phyloP scores from a whole-genome alignment of 2,113 vertebrate species.

The Cochlearius cochlearius region DNA sequence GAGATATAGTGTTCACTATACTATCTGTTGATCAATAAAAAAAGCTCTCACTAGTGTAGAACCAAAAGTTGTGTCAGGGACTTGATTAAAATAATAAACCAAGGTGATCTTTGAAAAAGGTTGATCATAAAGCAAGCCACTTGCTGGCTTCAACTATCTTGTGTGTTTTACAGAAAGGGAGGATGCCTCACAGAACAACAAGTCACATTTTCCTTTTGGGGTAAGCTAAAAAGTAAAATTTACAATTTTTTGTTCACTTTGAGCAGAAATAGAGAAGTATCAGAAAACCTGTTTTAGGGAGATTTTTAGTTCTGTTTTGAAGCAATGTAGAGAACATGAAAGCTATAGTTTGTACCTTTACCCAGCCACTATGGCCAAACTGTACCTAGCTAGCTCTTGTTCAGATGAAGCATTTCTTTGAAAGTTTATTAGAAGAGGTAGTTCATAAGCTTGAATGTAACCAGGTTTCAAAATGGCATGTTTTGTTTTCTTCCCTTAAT shows the following conservation, averaged over 20 bases:
- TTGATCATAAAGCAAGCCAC: not conserved
- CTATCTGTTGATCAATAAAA: not conserved
- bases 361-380: not conserved
- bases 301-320: not conserved
- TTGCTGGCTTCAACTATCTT: not conserved
- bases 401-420: not conserved
- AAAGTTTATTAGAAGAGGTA: not conserved
- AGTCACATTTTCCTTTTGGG: not conserved
- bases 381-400: not conserved
- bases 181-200: not conserved
- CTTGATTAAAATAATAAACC: not conserved
- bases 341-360: not conserved
- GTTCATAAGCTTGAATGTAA: not conserved
- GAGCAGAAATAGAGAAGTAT: not conserved
- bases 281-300: not conserved
- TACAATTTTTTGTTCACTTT: not conserved
- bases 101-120: not conserved
- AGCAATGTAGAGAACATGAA: not conserved
- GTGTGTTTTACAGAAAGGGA: not conserved
- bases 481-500: not conserved
- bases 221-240: not conserved
- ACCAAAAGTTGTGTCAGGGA: not conserved
- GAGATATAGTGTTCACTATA: not conserved
- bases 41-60: not conserved
- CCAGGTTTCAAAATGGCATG: accelerated